Percentiles rank a stretch among this genome's conserved stretches.
These are phyloP conservation scores for Tipula helvola DNA, from an alignment of 2,888 invertebrate genomes.

Conservation along the genomic window DNA sequence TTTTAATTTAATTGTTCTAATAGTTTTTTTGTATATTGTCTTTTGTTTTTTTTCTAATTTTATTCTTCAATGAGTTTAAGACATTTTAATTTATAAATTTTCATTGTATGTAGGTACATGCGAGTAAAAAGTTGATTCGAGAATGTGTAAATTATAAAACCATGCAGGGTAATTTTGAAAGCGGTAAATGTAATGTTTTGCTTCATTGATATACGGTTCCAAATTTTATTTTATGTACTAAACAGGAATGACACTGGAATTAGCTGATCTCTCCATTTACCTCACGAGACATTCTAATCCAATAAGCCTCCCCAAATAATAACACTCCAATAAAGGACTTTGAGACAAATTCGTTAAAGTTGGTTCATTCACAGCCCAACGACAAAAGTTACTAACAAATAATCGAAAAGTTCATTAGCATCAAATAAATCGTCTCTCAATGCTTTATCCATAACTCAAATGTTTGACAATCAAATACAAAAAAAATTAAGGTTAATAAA, in stretches of 20 bases:
- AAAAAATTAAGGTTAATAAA: not conserved
- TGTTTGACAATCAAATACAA: not conserved
- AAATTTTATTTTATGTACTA: not conserved
- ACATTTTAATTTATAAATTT: not conserved
- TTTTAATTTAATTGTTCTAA: not conserved
- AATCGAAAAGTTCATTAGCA: not conserved
- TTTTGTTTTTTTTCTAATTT: not conserved
- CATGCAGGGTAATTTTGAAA: not conserved
- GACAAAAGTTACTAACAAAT: not conserved
- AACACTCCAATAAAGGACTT: too few relatives aligned
- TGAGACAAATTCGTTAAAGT: too few relatives aligned
- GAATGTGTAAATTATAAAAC: not conserved
- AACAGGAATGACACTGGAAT: too few relatives aligned
- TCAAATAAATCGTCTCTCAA: not conserved
- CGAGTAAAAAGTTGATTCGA: not conserved
- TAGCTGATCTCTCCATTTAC: too few relatives aligned
- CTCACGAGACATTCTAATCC: too few relatives aligned
- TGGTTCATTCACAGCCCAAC: too few relatives aligned
- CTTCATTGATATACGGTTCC: not conserved
- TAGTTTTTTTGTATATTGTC: not conserved
- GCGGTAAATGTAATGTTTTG: not conserved
- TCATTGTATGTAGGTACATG: not conserved
- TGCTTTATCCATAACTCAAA: not conserved
- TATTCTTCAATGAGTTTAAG: not conserved
- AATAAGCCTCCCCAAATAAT: too few relatives aligned